Evolutionary conservation across 1,140 invertebrate species (phyloP).

Genomic region (Bombus superbus): DNA sequence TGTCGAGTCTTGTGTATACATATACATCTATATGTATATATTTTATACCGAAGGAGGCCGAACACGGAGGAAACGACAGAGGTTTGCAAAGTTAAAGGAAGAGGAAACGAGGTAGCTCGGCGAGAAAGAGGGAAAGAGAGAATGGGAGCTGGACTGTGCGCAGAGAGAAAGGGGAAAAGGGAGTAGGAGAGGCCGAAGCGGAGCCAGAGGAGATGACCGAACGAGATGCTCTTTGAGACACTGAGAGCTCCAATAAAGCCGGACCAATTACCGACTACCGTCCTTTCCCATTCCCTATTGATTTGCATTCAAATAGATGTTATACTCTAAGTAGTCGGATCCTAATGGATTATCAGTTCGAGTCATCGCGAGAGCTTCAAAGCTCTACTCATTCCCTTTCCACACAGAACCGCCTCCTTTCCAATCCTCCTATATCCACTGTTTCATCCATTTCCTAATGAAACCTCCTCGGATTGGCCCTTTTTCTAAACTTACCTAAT

Average conservation of each 20-base stretch:
- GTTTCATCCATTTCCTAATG: constrained; percentile 83
- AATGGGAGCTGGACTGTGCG: constrained; percentile 45
- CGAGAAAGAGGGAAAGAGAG: constrained; percentile 40
- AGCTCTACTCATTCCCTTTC: constrained; percentile 70
- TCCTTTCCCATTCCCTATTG: constrained; percentile 82
- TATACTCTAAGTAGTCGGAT: constrained; percentile 83
- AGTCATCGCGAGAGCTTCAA: constrained; percentile 83
- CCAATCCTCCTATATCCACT: constrained; percentile 80
- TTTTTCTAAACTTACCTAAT: constrained; percentile 80
- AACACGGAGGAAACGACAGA: constrained; percentile 44
- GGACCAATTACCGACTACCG: constrained; percentile 82
- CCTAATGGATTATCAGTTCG: constrained; percentile 83
- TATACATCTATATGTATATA: neutral
- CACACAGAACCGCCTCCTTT: constrained; percentile 74
- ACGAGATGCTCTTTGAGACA: constrained; percentile 83
- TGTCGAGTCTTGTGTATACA: constrained; percentile 48
- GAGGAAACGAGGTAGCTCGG: neutral
- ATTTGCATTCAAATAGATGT: constrained; percentile 84
- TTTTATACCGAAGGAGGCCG: constrained; percentile 35
- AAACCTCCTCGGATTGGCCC: constrained; percentile 76
- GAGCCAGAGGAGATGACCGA: constrained; percentile 81
- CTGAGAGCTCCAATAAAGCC: constrained; percentile 82
- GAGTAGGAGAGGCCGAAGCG: constrained; percentile 55
- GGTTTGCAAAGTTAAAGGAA: constrained; percentile 43
- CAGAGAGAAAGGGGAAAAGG: constrained; percentile 51